A percentile compares a stretch with the other conserved stretches of the same genome.
Evolutionary conservation across 2,888 invertebrate genomes (phyloP).

Genomic region (Acleris holmiana): DNA sequence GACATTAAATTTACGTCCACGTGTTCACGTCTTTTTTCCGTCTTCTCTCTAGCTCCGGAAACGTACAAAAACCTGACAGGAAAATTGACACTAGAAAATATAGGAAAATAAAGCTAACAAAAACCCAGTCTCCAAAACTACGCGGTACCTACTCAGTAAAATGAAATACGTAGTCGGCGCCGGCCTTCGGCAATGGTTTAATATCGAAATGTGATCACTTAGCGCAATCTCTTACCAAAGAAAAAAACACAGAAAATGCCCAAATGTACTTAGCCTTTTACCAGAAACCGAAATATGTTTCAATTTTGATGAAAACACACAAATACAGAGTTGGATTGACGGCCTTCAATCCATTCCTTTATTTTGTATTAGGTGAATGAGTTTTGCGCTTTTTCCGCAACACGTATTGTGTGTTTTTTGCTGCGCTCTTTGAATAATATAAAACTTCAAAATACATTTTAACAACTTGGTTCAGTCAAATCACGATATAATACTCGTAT

Average conservation of each 20-base stretch:
- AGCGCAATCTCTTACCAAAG: slow-evolving; percentile 83
- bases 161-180: slow-evolving; percentile 83
- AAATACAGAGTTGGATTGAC: slow-evolving; percentile 67
- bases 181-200: slow-evolving; percentile 83
- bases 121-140: slow-evolving; percentile 80
- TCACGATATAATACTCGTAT: no score
- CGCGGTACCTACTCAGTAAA: slow-evolving; percentile 82
- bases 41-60: slow-evolving; percentile 13
- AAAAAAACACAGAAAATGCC: slow-evolving; percentile 73
- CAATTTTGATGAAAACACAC: slow-evolving; percentile 71
- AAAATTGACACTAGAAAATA: slow-evolving; percentile 54
- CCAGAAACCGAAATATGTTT: slow-evolving; percentile 77
- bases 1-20: background rate
- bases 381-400: slow-evolving; percentile 29
- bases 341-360: slow-evolving; percentile 61
- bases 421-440: background rate
- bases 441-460: slow-evolving; percentile 6
- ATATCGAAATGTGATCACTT: slow-evolving; percentile 85
- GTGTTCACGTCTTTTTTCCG: background rate
- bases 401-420: slow-evolving; percentile 6
- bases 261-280: slow-evolving; percentile 76
- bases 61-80: slow-evolving; percentile 53
- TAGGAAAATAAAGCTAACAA: slow-evolving; percentile 79
- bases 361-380: slow-evolving; percentile 45
- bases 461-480: no score